Percentiles rank a stretch among this genome's conserved stretches.
Conservation (phyloP, 2,797 vertebrate genomes). For the Aulostomus chinensis region DNA sequence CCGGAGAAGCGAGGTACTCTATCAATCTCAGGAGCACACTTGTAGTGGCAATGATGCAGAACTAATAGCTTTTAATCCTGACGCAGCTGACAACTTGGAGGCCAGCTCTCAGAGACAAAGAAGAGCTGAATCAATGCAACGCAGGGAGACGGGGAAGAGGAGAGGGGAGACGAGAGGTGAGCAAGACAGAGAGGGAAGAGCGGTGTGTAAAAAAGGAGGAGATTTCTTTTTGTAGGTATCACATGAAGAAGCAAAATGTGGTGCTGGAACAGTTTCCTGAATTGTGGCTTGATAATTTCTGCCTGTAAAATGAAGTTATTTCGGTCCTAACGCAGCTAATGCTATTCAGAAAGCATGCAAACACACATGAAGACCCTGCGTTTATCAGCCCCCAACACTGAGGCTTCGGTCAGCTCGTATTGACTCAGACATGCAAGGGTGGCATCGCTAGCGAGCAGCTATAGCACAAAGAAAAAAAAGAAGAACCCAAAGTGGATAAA, state of each 20-base stretch:
- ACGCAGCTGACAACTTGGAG: conserved; percentile 85
- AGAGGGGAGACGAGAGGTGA: background rate
- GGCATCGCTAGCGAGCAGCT: conserved; percentile 33
- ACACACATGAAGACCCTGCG: conserved; percentile 37
- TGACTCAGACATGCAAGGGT: conserved; percentile 64
- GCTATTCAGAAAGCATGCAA: background rate
- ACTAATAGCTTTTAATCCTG: conserved; percentile 88
- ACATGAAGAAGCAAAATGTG: conserved; percentile 1
- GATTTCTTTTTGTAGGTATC: conserved; percentile 9
- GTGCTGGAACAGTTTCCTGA: no score
- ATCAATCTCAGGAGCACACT: conserved; percentile 83
- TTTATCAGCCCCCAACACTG: conserved; percentile 48
- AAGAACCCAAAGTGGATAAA: conserved; percentile 67
- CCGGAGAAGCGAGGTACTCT: conserved; percentile 73
- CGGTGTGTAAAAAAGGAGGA: background rate
- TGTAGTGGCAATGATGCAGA: conserved; percentile 83
- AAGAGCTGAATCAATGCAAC: conserved; percentile 75
- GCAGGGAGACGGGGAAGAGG: conserved; percentile 2
- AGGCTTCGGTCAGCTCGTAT: conserved; percentile 73
- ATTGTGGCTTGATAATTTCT: no score
- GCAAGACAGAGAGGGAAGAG: background rate
- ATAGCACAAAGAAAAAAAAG: conserved; percentile 55
- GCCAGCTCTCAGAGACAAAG: conserved; percentile 78
- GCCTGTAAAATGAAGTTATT: no score
- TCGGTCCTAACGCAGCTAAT: no score